phyloP scores from a whole-genome alignment of 2,113 vertebrate species.

The Microcebus jonahi region DNA sequence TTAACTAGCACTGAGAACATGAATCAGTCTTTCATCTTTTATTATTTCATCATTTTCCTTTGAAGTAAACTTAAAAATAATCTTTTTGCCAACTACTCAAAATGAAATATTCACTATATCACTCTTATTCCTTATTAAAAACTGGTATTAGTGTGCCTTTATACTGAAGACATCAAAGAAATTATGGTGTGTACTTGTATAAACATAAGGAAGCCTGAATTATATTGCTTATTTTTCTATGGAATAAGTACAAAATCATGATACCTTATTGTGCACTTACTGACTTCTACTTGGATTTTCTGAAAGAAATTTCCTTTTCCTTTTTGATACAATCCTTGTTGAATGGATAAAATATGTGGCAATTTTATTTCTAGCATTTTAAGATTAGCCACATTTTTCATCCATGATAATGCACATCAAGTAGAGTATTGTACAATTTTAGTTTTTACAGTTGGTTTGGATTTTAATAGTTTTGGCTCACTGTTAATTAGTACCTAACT shows the following conservation, averaged over 20 bases:
- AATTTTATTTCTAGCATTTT: constrained; percentile 39
- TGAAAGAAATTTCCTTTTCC: constrained; percentile 45
- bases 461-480: constrained; percentile 41
- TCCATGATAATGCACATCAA: constrained; percentile 3
- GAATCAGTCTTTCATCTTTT: constrained; percentile 77
- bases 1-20: constrained; percentile 13
- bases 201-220: constrained; percentile 62
- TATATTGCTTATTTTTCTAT: constrained; percentile 63
- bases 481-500: constrained; percentile 14
- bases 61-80: constrained; percentile 79
- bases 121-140: constrained; percentile 74
- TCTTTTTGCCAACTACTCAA: constrained; percentile 71
- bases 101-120: constrained; percentile 77
- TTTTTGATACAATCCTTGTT: constrained; percentile 6
- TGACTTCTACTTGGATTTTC: constrained; percentile 53
- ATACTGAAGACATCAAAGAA: constrained; percentile 74
- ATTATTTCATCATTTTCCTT: constrained; percentile 77
- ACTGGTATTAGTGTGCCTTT: constrained; percentile 66
- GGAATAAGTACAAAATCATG: constrained; percentile 52
- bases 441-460: constrained; percentile 4
- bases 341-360: constrained; percentile 35
- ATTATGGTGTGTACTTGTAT: constrained; percentile 47
- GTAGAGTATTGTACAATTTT: background rate
- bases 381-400: constrained; percentile 8
- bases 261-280: constrained; percentile 28